Conservation (phyloP, 2,113 vertebrate genomes). For the Lophotis ruficrista region DNA sequence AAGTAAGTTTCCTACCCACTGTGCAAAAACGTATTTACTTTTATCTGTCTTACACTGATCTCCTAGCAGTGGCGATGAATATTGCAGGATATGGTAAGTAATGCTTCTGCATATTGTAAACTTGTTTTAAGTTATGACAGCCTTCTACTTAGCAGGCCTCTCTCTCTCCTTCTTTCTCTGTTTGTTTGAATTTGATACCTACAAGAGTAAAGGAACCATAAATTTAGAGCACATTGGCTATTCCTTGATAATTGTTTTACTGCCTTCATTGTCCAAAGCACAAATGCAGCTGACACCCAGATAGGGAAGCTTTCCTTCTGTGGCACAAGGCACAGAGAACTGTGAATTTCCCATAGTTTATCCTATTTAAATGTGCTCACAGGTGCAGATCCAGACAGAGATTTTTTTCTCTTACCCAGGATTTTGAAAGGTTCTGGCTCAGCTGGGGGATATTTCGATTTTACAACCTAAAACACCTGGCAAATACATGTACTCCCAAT, state of each 20-base stretch:
- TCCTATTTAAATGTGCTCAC: not conserved
- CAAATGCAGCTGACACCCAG: not conserved
- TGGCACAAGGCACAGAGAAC: not conserved
- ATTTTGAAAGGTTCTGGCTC: not conserved
- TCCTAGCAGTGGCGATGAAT: not conserved
- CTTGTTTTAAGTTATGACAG: not conserved
- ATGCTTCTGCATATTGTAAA: not conserved
- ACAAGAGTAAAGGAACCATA: not conserved
- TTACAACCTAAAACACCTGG: not conserved
- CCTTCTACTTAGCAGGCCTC: not conserved
- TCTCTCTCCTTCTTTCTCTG: not conserved
- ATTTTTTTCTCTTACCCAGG: not conserved
- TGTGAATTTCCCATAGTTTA: not conserved
- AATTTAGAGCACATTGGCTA: not conserved
- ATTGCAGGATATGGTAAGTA: not conserved
- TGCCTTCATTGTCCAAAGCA: not conserved
- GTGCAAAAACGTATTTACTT: not conserved
- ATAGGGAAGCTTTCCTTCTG: not conserved
- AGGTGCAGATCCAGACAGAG: not conserved
- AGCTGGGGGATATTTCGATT: not conserved
- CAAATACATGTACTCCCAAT: not conserved
- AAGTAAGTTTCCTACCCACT: not conserved
- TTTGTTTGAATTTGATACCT: not conserved
- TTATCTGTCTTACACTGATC: not conserved
- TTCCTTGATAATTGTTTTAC: not conserved